These are phyloP conservation scores for Dendrolimus kikuchii DNA, from an alignment of 1,140 invertebrate species.

Conservation along the genomic window DNA sequence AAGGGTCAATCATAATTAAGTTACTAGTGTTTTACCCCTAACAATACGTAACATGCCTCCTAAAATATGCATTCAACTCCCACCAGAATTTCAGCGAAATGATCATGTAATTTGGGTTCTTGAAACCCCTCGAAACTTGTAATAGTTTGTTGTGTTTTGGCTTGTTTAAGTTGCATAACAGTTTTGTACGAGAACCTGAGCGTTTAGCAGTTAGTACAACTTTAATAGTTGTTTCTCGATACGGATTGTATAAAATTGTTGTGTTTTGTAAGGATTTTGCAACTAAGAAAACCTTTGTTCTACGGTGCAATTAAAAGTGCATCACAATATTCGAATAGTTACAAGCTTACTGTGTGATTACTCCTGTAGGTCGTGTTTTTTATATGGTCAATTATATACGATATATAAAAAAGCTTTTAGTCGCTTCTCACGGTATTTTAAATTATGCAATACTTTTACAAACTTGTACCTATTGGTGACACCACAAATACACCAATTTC, in stretches of 20 bases:
- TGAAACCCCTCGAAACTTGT: no score
- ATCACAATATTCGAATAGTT: background rate
- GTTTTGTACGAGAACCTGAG: no score
- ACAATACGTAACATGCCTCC: conserved; percentile 9
- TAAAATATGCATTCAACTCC: no score
- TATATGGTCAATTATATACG: background rate
- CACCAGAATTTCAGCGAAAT: background rate
- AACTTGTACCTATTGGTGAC: no score
- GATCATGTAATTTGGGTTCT: background rate
- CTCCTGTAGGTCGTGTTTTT: background rate
- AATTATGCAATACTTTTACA: no score
- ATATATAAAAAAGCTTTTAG: no score
- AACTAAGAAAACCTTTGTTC: conserved; percentile 1
- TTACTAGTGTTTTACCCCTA: conserved; percentile 17
- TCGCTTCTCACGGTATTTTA: no score
- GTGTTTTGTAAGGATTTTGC: conserved; percentile 1
- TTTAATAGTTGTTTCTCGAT: background rate
- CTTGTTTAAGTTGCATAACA: no score
- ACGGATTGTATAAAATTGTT: background rate
- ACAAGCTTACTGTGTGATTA: background rate
- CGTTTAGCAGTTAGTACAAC: no score
- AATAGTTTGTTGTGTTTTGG: no score
- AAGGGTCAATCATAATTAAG: conserved; percentile 44
- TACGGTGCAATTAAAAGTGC: background rate
- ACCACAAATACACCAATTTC: no score